These are phyloP conservation scores for Lanius collurio DNA, from an alignment of 2,113 vertebrate species.

Conservation along the genomic window DNA sequence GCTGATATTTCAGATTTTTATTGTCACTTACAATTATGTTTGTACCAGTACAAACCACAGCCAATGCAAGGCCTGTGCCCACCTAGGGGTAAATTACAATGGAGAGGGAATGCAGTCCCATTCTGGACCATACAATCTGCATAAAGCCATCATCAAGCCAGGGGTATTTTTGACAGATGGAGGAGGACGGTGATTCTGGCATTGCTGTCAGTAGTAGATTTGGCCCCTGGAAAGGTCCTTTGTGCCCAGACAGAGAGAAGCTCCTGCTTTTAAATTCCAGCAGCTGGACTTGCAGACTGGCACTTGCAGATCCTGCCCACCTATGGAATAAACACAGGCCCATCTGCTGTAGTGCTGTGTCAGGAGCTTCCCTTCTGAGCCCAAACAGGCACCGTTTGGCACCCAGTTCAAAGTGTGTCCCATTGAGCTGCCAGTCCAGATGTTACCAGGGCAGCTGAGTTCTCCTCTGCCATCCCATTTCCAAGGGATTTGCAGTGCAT, in stretches of 20 bases:
- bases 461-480: not conserved
- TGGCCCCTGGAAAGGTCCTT: not conserved
- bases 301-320: not conserved
- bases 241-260: not conserved
- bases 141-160: not conserved
- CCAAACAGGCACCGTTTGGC: accelerated
- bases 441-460: not conserved
- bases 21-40: not conserved
- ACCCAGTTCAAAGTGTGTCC: accelerated
- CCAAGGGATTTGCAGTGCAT: not conserved
- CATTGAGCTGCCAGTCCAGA: not conserved
- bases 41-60: not conserved
- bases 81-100: not conserved
- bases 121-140: not conserved
- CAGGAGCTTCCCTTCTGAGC: not conserved
- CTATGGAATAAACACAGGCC: not conserved
- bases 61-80: not conserved
- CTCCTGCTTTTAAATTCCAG: not conserved
- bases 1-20: not conserved
- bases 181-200: not conserved
- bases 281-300: not conserved
- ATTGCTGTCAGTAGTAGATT: not conserved
- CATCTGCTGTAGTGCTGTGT: not conserved
- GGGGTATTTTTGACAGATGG: not conserved
- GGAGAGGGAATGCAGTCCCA: not conserved